These are phyloP conservation scores for Halocynthia roretzi DNA, from an alignment of 23 tunicate species.

Conservation along the genomic window DNA sequence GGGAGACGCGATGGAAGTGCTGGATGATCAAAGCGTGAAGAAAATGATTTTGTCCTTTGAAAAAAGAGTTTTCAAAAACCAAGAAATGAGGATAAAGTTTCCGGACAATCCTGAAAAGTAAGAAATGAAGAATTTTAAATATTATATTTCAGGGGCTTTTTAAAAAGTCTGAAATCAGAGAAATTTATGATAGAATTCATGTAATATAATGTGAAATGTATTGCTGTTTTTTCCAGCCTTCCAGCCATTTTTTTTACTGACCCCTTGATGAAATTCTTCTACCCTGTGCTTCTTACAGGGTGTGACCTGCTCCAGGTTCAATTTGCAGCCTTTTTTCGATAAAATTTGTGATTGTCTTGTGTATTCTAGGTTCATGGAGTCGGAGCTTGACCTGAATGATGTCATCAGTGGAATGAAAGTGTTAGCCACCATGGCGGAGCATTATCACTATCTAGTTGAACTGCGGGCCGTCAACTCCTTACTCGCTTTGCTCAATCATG, in stretches of 20 bases:
- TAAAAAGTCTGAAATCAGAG: too few species aligned
- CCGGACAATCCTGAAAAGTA: constrained; percentile 84
- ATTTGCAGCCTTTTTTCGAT: too few species aligned
- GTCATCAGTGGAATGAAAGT: constrained; percentile 78
- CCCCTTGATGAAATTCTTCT: too few species aligned
- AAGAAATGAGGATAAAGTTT: constrained; percentile 93
- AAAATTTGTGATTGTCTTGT: too few species aligned
- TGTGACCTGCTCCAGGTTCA: too few species aligned
- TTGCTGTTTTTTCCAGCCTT: too few species aligned
- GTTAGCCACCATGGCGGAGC: constrained; percentile 87
- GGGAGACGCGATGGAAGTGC: constrained; percentile 27
- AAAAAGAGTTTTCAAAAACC: constrained; percentile 79
- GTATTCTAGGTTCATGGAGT: constrained; percentile 58
- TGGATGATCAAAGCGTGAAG: constrained; percentile 83
- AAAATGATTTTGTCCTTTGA: constrained; percentile 86
- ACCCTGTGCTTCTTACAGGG: too few species aligned
- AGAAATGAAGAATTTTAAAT: not conserved
- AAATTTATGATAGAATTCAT: too few species aligned
- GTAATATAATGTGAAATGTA: too few species aligned
- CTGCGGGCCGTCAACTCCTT: constrained; percentile 68
- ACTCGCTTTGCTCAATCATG: constrained; percentile 65
- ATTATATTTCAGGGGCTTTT: too few species aligned
- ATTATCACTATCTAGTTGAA: constrained; percentile 83
- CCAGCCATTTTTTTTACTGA: too few species aligned
- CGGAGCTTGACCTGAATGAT: constrained; percentile 84